phyloP scores from a whole-genome alignment of 2,113 vertebrate species.

The Copsychus sechellarum region DNA sequence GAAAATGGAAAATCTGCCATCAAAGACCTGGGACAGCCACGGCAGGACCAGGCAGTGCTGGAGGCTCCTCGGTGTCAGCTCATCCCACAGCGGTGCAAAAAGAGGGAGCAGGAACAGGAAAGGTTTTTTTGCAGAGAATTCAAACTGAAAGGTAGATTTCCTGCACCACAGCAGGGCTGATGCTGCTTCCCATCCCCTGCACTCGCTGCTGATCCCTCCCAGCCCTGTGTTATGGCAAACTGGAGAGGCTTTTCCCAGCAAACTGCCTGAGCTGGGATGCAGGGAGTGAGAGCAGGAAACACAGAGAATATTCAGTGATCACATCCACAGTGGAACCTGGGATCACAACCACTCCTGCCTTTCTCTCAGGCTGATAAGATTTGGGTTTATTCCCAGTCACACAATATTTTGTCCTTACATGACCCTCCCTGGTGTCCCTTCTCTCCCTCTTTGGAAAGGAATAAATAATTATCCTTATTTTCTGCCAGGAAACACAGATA shows the following conservation, averaged over 20 bases:
- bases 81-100: background rate
- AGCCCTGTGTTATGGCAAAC: rapidly evolving
- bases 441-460: slow-evolving; percentile 23
- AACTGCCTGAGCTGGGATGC: background rate
- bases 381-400: background rate
- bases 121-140: background rate
- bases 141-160: background rate
- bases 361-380: background rate
- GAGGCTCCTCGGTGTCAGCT: background rate
- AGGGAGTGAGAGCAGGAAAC: background rate
- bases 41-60: background rate
- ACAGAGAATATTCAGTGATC: background rate
- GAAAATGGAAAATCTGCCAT: background rate
- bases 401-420: slow-evolving; percentile 17
- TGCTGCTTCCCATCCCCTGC: background rate
- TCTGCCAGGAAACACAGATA: slow-evolving; percentile 48
- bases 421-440: background rate
- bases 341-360: background rate
- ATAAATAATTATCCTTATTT: slow-evolving; percentile 28
- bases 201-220: background rate
- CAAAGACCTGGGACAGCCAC: background rate
- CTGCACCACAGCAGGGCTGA: rapidly evolving
- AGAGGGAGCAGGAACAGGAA: background rate
- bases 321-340: background rate
- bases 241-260: background rate